Percentiles rank a stretch among this genome's conserved stretches.
Conservation (phyloP, 2,888 invertebrate genomes). For the Julus scanicus region DNA sequence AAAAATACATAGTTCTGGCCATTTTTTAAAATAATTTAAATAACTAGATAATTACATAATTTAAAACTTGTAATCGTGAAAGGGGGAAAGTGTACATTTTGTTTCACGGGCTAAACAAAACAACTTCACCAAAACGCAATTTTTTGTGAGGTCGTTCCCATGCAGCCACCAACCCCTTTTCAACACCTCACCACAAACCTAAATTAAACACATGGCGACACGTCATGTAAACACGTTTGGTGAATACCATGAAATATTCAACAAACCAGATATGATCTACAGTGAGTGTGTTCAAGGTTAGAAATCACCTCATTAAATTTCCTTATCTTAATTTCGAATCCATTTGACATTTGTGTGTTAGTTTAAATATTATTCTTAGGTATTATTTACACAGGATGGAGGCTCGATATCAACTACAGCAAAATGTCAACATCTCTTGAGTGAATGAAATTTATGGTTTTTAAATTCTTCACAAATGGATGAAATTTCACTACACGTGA, state of each 20-base stretch:
- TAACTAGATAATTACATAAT: no score
- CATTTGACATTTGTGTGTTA: not conserved
- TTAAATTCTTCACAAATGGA: not conserved
- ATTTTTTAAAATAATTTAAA: no score
- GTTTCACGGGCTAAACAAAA: no score
- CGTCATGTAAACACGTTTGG: not conserved
- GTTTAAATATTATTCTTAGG: not conserved
- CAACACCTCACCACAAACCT: not conserved
- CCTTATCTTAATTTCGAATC: not conserved
- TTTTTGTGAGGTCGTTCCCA: not conserved
- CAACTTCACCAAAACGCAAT: not conserved
- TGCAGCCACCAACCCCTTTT: not conserved
- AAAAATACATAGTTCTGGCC: no score
- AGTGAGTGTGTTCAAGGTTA: not conserved
- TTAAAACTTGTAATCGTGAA: no score
- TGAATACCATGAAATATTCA: not conserved
- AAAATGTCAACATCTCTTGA: not conserved
- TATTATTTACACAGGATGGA: not conserved
- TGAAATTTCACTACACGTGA: not conserved
- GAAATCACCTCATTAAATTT: not conserved
- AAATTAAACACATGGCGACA: conserved; percentile 20
- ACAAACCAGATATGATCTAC: not conserved
- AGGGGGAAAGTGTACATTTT: no score
- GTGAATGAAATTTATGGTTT: not conserved
- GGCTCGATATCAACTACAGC: not conserved